These are phyloP conservation scores for Sinonovacula constricta DNA, from an alignment of 1,140 invertebrate genomes.

Conservation along the genomic window DNA sequence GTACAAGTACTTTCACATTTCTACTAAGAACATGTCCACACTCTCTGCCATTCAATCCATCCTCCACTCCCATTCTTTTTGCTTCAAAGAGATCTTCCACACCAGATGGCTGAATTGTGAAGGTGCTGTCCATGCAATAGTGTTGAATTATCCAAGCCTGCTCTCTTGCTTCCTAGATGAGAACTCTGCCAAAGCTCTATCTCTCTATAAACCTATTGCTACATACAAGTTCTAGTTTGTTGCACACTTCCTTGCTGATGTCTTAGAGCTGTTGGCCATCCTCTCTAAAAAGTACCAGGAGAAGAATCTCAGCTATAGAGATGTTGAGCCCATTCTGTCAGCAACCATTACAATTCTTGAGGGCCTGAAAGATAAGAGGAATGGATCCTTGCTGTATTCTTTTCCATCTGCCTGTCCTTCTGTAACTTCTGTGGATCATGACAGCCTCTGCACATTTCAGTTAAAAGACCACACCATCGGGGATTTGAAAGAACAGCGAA, in stretches of 20 bases:
- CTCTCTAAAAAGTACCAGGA: constrained; percentile 10
- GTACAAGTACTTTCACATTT: constrained; percentile 34
- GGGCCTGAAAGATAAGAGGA: constrained; percentile 12
- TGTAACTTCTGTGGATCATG: background rate
- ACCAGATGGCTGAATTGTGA: constrained; percentile 36
- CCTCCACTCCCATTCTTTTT: background rate
- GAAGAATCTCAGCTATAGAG: background rate
- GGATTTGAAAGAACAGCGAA: background rate
- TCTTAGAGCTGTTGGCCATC: constrained; percentile 1
- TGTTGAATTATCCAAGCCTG: constrained; percentile 5
- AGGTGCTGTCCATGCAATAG: constrained; percentile 15
- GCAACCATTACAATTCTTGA: no score
- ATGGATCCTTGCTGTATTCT: background rate
- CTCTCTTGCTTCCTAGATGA: no score
- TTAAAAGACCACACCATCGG: background rate
- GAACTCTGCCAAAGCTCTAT: constrained; percentile 17
- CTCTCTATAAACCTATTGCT: constrained; percentile 13
- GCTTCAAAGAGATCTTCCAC: constrained; percentile 30
- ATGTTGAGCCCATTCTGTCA: background rate
- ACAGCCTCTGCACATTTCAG: background rate
- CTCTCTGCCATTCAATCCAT: constrained; percentile 19
- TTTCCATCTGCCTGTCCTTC: background rate
- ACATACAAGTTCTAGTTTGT: constrained; percentile 20
- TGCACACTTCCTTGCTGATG: constrained; percentile 20
- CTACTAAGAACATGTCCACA: constrained; percentile 33